phyloP scores from a whole-genome alignment of 2,797 vertebrate species.

The Dromococcyx pavoninus region DNA sequence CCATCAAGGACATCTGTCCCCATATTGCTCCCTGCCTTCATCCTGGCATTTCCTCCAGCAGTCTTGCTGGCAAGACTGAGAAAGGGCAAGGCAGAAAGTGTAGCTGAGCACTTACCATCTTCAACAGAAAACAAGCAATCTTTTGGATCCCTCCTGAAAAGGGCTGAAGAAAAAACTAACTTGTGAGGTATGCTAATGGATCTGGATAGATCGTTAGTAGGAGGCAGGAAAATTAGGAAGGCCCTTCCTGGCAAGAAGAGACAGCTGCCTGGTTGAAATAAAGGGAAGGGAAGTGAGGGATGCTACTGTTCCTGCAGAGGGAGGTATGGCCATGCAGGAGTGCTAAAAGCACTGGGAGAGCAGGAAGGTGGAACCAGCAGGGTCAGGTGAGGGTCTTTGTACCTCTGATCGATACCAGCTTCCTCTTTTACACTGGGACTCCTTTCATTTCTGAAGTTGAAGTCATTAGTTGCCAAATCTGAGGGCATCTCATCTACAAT shows the following conservation, averaged over 20 bases:
- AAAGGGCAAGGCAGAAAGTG: not conserved
- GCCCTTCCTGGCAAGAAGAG: not conserved
- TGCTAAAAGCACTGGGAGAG: not conserved
- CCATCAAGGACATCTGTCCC: not conserved
- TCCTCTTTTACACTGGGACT: not conserved
- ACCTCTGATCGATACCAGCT: not conserved
- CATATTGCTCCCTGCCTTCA: not conserved
- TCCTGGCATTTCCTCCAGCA: not conserved
- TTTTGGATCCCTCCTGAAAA: not conserved
- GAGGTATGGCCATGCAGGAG: not conserved
- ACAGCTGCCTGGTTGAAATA: not conserved
- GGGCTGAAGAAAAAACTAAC: not conserved
- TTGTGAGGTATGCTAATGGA: not conserved
- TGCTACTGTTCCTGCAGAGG: not conserved
- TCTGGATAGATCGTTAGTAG: not conserved
- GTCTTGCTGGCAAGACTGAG: not conserved
- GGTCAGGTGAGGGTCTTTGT: not conserved
- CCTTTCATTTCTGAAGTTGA: not conserved
- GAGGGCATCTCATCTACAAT: not conserved
- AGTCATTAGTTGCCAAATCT: not conserved
- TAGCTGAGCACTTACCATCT: not conserved
- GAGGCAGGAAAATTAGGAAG: not conserved
- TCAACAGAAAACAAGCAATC: not conserved
- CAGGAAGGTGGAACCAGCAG: not conserved
- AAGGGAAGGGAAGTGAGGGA: not conserved